These are phyloP conservation scores for Boloria selene DNA, from an alignment of 2,888 invertebrate genomes.

Conservation along the genomic window DNA sequence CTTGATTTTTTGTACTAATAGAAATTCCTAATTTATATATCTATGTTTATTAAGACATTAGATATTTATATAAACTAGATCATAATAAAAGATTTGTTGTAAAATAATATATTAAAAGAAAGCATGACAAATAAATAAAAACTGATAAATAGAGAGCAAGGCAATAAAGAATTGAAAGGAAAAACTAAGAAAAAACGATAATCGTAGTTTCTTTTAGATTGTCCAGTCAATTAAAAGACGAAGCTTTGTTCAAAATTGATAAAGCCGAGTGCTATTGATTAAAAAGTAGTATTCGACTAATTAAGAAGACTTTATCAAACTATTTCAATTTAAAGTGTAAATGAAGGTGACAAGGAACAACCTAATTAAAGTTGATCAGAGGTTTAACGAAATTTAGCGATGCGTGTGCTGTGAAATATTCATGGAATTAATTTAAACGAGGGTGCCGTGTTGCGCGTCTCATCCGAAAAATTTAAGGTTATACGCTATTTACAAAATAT, in stretches of 20 bases:
- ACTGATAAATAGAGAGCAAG: too few species aligned
- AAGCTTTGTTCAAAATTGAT: not conserved
- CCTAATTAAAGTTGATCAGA: slow-evolving; percentile 26
- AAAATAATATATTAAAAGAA: too few species aligned
- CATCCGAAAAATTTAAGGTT: slow-evolving; percentile 12
- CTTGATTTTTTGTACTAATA: too few species aligned
- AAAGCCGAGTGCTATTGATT: not conserved
- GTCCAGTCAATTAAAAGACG: slow-evolving; percentile 1
- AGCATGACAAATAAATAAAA: slow-evolving; percentile 1
- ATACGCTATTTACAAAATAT: not conserved
- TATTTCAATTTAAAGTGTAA: slow-evolving; percentile 24
- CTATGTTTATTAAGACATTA: too few species aligned
- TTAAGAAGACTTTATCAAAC: slow-evolving; percentile 9
- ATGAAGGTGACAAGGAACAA: slow-evolving; percentile 17
- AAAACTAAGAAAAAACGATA: not conserved
- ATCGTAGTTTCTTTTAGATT: not conserved
- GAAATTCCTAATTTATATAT: too few species aligned
- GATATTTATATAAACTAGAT: too few species aligned
- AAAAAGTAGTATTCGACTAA: slow-evolving; percentile 5
- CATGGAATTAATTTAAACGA: slow-evolving; percentile 22
- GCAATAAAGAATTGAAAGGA: not conserved
- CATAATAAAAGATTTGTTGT: too few species aligned
- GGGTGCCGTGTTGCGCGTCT: slow-evolving; percentile 8
- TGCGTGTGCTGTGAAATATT: slow-evolving; percentile 27
- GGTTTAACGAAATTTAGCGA: slow-evolving; percentile 28